Evolutionary conservation across 2,113 vertebrate genomes (phyloP).

Genomic region (Crotophaga sulcirostris): DNA sequence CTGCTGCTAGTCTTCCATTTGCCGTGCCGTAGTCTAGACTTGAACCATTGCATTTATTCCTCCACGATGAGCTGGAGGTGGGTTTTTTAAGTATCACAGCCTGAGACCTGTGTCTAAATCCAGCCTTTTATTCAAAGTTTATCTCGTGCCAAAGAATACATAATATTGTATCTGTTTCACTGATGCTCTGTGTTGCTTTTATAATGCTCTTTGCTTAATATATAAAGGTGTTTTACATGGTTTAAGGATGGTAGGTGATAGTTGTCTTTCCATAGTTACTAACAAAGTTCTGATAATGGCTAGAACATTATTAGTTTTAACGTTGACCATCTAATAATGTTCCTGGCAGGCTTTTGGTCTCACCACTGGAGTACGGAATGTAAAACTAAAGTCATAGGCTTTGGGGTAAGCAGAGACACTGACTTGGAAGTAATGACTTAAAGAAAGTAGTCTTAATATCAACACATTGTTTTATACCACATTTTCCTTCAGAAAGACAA

Average conservation of each 20-base stretch:
- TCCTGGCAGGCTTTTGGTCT: not conserved
- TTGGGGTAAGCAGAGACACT: not conserved
- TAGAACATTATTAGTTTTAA: not conserved
- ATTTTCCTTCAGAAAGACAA: not conserved
- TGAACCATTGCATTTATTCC: not conserved
- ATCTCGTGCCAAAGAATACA: not conserved
- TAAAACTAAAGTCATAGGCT: not conserved
- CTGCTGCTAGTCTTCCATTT: not conserved
- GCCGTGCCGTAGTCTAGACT: not conserved
- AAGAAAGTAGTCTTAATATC: not conserved
- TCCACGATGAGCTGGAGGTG: not conserved
- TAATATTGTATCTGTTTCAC: not conserved
- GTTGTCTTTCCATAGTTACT: not conserved
- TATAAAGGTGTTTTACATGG: not conserved
- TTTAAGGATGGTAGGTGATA: not conserved
- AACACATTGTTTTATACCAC: fast-evolving
- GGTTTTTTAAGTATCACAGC: not conserved
- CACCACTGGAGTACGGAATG: not conserved
- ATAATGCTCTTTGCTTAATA: not conserved
- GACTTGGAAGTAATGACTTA: not conserved
- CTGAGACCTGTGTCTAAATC: not conserved
- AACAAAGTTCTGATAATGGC: not conserved
- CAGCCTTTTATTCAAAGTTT: not conserved
- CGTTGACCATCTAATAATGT: not conserved
- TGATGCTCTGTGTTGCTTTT: not conserved